phyloP scores from a whole-genome alignment of 2,888 invertebrate genomes.

The Emmelina monodactyla region DNA sequence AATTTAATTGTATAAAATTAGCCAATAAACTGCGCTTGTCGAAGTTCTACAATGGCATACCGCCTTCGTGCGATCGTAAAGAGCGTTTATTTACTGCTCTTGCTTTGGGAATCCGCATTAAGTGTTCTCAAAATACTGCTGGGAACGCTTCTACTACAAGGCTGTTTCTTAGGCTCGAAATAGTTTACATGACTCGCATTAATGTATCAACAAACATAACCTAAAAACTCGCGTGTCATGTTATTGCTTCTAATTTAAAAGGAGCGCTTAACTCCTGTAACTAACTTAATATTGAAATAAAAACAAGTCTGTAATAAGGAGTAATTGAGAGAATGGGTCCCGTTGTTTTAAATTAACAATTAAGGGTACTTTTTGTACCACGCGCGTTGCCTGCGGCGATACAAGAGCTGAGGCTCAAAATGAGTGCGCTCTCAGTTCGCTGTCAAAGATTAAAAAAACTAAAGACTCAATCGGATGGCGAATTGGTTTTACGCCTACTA shows the following conservation, averaged over 20 bases:
- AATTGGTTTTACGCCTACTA: too few species aligned
- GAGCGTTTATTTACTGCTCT: constrained; percentile 46
- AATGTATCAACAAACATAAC: too few species aligned
- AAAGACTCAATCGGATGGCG: too few species aligned
- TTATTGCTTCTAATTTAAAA: too few species aligned
- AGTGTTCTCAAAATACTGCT: constrained; percentile 37
- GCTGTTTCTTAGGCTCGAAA: too few species aligned
- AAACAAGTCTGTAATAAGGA: constrained; percentile 1
- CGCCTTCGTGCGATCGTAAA: constrained; percentile 44
- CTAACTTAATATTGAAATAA: too few species aligned
- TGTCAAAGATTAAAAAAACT: too few species aligned
- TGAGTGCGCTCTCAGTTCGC: constrained; percentile 21
- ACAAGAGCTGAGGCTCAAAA: constrained; percentile 17
- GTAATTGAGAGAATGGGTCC: constrained; percentile 14
- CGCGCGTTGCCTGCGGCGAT: constrained; percentile 25
- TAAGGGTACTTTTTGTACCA: constrained; percentile 16
- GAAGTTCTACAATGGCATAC: constrained; percentile 60
- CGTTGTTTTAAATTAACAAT: constrained; percentile 29
- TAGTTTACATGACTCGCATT: too few species aligned
- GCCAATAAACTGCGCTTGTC: constrained; percentile 56
- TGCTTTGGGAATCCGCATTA: constrained; percentile 48
- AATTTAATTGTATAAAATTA: constrained; percentile 66
- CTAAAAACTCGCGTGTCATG: too few species aligned
- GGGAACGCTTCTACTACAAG: constrained; percentile 30
- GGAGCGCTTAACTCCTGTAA: too few species aligned